Evolutionary conservation across 2,888 invertebrate genomes (phyloP), one percentile per base, ranked within the genome.

Genomic region (Xestia ashworthii): DNA sequence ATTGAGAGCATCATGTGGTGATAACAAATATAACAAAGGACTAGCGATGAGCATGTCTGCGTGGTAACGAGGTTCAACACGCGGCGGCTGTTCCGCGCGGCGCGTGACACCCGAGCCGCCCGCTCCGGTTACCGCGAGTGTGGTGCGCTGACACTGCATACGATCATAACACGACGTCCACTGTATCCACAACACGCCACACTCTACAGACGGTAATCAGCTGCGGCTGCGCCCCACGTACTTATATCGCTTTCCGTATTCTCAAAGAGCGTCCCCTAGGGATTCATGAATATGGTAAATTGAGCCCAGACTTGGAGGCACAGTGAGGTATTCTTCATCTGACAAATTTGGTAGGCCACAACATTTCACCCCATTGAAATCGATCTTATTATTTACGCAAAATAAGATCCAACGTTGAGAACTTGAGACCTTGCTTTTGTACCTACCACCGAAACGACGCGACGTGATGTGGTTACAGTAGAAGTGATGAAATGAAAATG

Each of bases 41-140:
- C 32, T 32, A 32, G 32, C 32, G 32, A 32, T 32, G 32, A 32
- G 32, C 32, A 32, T 32, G 32, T n/a, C 32, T 32, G 32, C 32
- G 32, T 32, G 32, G 3, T 3, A 22, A 11, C 22, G 22, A 53
- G 22, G n/a, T 50, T 16, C 38, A 53, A 38, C n/a, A 11, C 3
- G 32, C 32, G 32, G 32, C 32, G n/a, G 19, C 5, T 50, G 22
- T 22, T 19, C 6, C 32, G 19, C 14, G 14, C 5, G 38, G 16
- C 32, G 14, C 3, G 6, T 69, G 69, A 41, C 55, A 69, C 11
- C 68, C 50, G 68, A 50, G 68, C 50, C 32, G 68, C 53, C n/a
- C n/a, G n/a, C 69, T 53, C 69, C n/a, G n/a, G 38, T 69, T 38
- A 41, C 53, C 11, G n/a, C 53, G 50, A 50, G 50, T 68, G 69